Base-by-base conservation (phyloP, 2,113 vertebrate species). In the cat (Felis catus) region DNA sequence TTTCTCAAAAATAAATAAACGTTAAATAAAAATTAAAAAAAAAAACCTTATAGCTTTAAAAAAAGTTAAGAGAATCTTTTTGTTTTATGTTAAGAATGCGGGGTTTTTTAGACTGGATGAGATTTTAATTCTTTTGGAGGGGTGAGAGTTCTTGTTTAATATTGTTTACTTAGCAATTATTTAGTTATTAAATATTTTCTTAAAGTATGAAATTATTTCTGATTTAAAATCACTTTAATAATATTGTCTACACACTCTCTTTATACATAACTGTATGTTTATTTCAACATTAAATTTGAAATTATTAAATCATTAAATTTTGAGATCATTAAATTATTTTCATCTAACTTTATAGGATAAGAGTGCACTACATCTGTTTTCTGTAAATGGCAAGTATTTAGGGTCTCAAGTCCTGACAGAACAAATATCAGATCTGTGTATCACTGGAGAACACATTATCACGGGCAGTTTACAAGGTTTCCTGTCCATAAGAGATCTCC, bases 291-390 rank as follows among this genome's bases (percentile, higher is more conserved):
- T 45, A 45, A 76, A 58, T 85, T 78, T 96, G 80, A 95, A 88
- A 36, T n/a, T 53, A 45, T 45, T 45, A 45, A 45, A 45, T 45
- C 45, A 80, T 31, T 96, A 33, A 82, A 18, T 93, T 93, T 95
- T 91, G 11, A 78, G 27, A 71, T 70, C 21, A 61, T 84, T 83
- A 92, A 71, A 61, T 80, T 93, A 76, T 93, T 39, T n/a, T 93
- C 74, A 95, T 98, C 96, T 97, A 3, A 89, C 74, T 98, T 13
- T 97, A 79, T 98, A 99, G 99, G 99, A 99, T 99, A 99, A 99
- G 98, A 99, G 99, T 91, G 99, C 99, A 0, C 98, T 99, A 45
- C 99, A 99, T 98, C 98, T 99, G 78, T 99, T 99, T 99, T 99
- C 99, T 92, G 98, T 99, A 61, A 99, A 99, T 95, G 99, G 99